These are phyloP conservation scores for Sebastes nivosus DNA, from an alignment of 2,797 vertebrate species.

Conservation along the genomic window DNA sequence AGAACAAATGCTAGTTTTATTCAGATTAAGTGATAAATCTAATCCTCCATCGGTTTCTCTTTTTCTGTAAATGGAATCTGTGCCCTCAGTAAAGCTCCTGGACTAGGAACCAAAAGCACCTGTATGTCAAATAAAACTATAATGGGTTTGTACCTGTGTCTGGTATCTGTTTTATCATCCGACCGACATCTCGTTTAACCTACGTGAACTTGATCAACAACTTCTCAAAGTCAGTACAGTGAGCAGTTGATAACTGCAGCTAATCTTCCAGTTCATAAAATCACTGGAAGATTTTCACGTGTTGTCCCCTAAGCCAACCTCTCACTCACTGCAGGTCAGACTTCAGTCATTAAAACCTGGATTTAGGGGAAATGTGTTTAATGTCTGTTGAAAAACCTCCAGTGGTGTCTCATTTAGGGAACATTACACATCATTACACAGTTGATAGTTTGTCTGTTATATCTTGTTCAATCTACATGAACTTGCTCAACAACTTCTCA, in stretches of 20 bases:
- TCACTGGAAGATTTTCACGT: neutral
- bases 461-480: neutral
- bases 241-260: too few relatives aligned
- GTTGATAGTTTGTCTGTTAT: slow-evolving; percentile 61
- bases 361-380: neutral
- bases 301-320: neutral
- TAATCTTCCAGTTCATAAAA: neutral
- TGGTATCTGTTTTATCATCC: slow-evolving; percentile 29
- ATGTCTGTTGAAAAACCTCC: slow-evolving; percentile 46
- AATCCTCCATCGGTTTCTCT: slow-evolving; percentile 57
- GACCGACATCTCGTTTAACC: neutral
- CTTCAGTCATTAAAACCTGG: neutral
- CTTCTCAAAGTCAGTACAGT: neutral
- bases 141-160: slow-evolving; percentile 80
- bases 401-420: slow-evolving; percentile 64
- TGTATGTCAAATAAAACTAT: slow-evolving; percentile 88
- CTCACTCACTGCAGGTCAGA: slow-evolving; percentile 1
- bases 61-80: slow-evolving; percentile 76
- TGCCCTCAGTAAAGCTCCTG: slow-evolving; percentile 80
- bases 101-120: slow-evolving; percentile 80
- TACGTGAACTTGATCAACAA: neutral
- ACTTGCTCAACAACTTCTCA: neutral
- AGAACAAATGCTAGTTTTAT: slow-evolving; percentile 60
- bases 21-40: slow-evolving; percentile 47
- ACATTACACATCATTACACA: slow-evolving; percentile 59